Base-by-base conservation (phyloP, 2,113 vertebrate species). In the Pandion haliaetus region DNA sequence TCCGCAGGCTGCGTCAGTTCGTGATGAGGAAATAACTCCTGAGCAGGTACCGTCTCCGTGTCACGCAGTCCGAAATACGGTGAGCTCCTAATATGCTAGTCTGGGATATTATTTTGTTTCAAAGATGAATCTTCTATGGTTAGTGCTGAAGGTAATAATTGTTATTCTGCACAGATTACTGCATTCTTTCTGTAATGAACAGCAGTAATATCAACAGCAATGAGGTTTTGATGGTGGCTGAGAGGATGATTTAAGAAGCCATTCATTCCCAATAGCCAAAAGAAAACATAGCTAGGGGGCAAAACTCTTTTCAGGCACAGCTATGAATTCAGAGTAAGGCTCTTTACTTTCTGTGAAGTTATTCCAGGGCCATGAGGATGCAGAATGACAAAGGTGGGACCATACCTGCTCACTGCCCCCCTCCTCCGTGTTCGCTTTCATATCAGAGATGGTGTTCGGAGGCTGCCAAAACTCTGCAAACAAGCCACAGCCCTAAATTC, bases 341-440 rank as follows among this genome's bases (percentile, higher is more conserved):
- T 90, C 36, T 83, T 58, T 78, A 25, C 12, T 65, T 91, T 72
- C 52, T 83, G 8, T 36, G 13, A 76, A 80, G 32, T 59, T 92
- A 28, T 52, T 84, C 24, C 15, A 70, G 38, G 13, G 21, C 6
- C 38, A 32, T 11, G 29, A 57, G 13, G 44, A 40, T 45, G 34
- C 6, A 50, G 47, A 58, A 26, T 23, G 65, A 44, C 1, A 13
- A 66, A 70, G 38, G 31, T 83, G 62, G 42, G 44, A 45, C 72
- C 0, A 0, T 71, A 73, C 24, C 9, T 63, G 58, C 15, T 77
- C 13, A 1, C 71, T n/a, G 12, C 58, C n/a, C 81, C 36, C 15
- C 16, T 83, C 9, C 44, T 76, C 73, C 3, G 1, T 2, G 1
- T 47, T 91, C 16, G 0, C 15, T 32, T 67, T 71, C 3, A 0